Evolutionary conservation across 2,888 invertebrate genomes (phyloP), one percentile per base, ranked within the genome.

Genomic region (Pediacus dermestoides): DNA sequence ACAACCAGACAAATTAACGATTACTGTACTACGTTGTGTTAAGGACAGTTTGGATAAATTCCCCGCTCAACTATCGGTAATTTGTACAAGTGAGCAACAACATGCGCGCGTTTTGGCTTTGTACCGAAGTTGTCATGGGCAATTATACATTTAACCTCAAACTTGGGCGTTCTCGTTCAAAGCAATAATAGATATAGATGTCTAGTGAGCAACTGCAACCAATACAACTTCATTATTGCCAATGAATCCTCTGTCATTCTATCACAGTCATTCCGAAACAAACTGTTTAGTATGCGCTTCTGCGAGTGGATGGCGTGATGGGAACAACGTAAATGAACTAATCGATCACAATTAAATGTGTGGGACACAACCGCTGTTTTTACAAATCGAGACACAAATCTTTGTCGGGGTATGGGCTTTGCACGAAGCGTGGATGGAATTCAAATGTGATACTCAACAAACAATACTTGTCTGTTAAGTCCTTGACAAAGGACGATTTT

Each of bases 281-380:
- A 25, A 46, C 46, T 49, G 44, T 52, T 50, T 49, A 31, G 36
- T 40, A 39, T 16, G 35, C 35, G 37, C 25, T 34, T 33, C 38
- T 37, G 35, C 35, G n/a, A 14, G 12, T 14, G 28, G 28, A 23
- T 40, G 48, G 48, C 49, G 49, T 49, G 48, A 52, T 44, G 42
- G 45, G 42, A 39, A 37, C 46, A 41, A 47, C 48, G 44, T 46
- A 51, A 49, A 50, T 53, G 52, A 53, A 52, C 48, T 48, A 55
- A 53, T 55, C 53, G 53, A 53, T 55, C 53, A 52, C 52, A 51
- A 54, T 55, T 57, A 57, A 51, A 46, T 37, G 39, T 48, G 45
- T 39, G 45, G 51, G 41, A 46, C 43, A 45, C 39, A 40, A 44
- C 46, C 41, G 44, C 49, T 48, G 44, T 53, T 55, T 52, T 48